Base-by-base conservation (phyloP, 2,888 invertebrate species). In the Alsophila aescularia region DNA sequence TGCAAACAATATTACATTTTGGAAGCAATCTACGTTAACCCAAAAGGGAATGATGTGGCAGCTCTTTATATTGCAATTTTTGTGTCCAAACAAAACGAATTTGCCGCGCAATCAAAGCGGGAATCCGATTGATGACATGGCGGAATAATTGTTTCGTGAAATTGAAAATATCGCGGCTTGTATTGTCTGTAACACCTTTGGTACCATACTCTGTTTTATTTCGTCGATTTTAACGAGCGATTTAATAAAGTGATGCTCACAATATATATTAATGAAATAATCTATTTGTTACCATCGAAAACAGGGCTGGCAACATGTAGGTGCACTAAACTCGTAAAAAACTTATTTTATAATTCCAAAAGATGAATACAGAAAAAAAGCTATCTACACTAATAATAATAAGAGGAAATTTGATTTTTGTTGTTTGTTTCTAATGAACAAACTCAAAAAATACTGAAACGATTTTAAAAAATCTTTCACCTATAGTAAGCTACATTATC, bases 41-140 rank as follows among this genome's bases (percentile, higher is more conserved):
- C 86, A 80, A 89, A 90, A 86, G 87, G 90, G 90, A 90, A 91
- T 91, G 91, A 90, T 90, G 91, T 90, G 91, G 90, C 88, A 86
- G 87, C 90, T 90, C 90, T 91, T 90, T 91, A 90, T 89, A 90
- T 90, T 90, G 90, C 91, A 91, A 90, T 90, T 91, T 91, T 90
- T 91, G 90, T 88, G 85, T 88, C 83, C 88, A 91, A 91, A 91
- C 90, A 91, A 91, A 91, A 90, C 89, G 87, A 91, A 90, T 91
- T 91, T 90, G 89, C 89, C 86, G 87, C 87, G 90, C 91, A 91
- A 91, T 91, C 91, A 91, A 90, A 91, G 87, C 89, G 85, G 85
- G 88, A 85, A 87, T 90, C 90, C 90, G 88, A 91, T 90, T 91
- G 90, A 90, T 90, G 91, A 90, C 89, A 90, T 86, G 87, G 88